phyloP scores from a whole-genome alignment of 2,888 invertebrate genomes.

The Spilosoma lubricipeda region DNA sequence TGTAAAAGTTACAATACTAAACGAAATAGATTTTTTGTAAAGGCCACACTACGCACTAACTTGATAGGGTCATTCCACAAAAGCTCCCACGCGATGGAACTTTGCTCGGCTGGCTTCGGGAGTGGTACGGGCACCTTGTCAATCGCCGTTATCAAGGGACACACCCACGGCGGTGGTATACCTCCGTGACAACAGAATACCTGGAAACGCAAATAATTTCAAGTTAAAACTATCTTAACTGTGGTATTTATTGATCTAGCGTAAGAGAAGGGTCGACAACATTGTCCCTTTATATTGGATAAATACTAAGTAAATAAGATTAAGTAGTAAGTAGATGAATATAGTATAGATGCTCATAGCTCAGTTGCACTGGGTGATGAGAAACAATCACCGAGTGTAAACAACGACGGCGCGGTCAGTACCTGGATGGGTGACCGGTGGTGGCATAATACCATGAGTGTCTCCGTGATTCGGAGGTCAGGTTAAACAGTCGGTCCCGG shows the following conservation, averaged over 20 bases:
- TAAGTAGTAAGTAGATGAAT: not conserved
- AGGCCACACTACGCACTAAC: slow-evolving; percentile 59
- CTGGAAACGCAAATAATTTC: slow-evolving; percentile 61
- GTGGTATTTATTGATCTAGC: too few relatives aligned
- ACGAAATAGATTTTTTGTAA: not conserved
- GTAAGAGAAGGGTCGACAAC: too few relatives aligned
- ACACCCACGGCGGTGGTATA: slow-evolving; percentile 90
- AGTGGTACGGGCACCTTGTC: slow-evolving; percentile 89
- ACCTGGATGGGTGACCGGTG: too few relatives aligned
- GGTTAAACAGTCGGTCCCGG: too few relatives aligned
- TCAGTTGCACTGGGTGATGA: too few relatives aligned
- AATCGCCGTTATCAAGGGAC: slow-evolving; percentile 87
- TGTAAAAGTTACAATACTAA: not conserved
- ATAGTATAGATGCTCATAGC: too few relatives aligned
- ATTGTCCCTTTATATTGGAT: not conserved
- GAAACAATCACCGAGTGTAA: too few relatives aligned
- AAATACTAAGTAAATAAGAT: too few relatives aligned
- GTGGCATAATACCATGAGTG: too few relatives aligned
- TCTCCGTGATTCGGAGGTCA: too few relatives aligned
- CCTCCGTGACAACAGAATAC: slow-evolving; percentile 93
- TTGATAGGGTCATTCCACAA: slow-evolving; percentile 92
- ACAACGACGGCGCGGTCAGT: too few relatives aligned
- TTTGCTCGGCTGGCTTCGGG: slow-evolving; percentile 88
- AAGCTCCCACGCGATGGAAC: slow-evolving; percentile 91
- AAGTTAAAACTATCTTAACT: too few relatives aligned